Evolutionary conservation across 2,888 invertebrate genomes (phyloP), one percentile per base, ranked within the genome.

Genomic region (Scaptomyza reducta): DNA sequence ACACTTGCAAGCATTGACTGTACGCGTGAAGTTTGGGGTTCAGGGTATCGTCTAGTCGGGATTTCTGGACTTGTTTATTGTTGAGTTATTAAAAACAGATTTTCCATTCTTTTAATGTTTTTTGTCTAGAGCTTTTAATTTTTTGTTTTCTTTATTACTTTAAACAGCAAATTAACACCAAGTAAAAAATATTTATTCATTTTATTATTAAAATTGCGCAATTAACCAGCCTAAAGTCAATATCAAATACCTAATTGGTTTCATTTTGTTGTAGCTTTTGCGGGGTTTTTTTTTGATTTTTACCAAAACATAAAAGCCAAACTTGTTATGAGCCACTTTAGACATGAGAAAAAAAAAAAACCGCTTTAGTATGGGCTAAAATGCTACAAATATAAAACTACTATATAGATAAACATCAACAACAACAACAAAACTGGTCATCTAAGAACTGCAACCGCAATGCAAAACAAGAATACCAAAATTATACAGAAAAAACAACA

Each of bases 211-310:
- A 69, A 59, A 27, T 22, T 22, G 69, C 58, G 50, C 77, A 87
- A 87, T 87, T 86, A 88, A 64, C 49, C 35, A 58, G 66, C 70
- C 73, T 73, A 88, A 86, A 84, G 87, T 84, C 83, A 84, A 87
- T 84, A 84, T 88, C 84, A 83, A 86, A 78, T 40, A 49, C 84
- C 69, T 74, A 83, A 77, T 75, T 72, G 80, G 77, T 35, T 31
- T 31, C 31, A 25, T 49, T 62, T 42, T 63, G 31, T 49, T 42
- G 33, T 41, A 18, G 46, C 18, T 68, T 56, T 60, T 51, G 29
- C 22, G 22, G 3, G 3, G 3, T 22, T 55, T 56, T 46, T 51
- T 74, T 60, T 38, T 59, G 61, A 49, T 78, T 55, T 63, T 61
- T 10, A 31, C 61, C 58, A 71, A 87, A 77, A 74, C 67, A 50